Evolutionary conservation across 2,113 vertebrate species (phyloP), one percentile per base, ranked within the genome.

Genomic region (Kryptolebias marmoratus): DNA sequence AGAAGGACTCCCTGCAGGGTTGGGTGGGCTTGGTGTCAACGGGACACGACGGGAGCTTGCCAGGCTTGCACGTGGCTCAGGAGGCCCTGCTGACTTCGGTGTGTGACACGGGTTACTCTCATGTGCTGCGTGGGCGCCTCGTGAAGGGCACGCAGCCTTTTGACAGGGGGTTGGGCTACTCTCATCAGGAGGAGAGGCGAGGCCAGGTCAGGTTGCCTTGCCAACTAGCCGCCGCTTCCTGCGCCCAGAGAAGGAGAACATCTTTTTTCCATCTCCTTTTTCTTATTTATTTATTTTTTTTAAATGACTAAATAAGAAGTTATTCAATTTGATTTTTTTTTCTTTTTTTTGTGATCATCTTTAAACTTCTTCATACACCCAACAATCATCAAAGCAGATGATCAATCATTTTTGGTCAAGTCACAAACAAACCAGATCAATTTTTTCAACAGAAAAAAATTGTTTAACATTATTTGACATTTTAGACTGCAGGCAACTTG

Each of bases 71-170:
- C 12, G 79, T 90, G 71, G 85, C 91, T 57, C 91, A 93, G 84
- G 93, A 95, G 84, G 88, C 91, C 28, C 87, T 93, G 65, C 88
- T 92, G 87, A 93, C 89, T 70, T 91, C 92, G 83, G 93, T 94
- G 85, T 87, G 93, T 91, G 93, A 92, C 88, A 92, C 84, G 68
- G 89, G 91, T 79, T 93, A 92, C 73, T 91, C 90, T 61, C 82
- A 92, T 79, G 82, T 91, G 76, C 90, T 92, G 76, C 79, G 80
- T 56, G 91, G 91, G 70, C 87, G 79, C 49, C 75, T 89, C 71
- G 82, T 90, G 76, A 80, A 85, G 80, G 90, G 89, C 78, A 87
- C 88, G 18, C 91, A 90, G 84, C 87, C 89, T 72, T 93, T 90
- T 89, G 91, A 91, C 61, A 91, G 79, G 82, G 93, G 89, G 70